Evolutionary conservation across 2,113 vertebrate genomes (phyloP).

Genomic region (Polypterus senegalus): DNA sequence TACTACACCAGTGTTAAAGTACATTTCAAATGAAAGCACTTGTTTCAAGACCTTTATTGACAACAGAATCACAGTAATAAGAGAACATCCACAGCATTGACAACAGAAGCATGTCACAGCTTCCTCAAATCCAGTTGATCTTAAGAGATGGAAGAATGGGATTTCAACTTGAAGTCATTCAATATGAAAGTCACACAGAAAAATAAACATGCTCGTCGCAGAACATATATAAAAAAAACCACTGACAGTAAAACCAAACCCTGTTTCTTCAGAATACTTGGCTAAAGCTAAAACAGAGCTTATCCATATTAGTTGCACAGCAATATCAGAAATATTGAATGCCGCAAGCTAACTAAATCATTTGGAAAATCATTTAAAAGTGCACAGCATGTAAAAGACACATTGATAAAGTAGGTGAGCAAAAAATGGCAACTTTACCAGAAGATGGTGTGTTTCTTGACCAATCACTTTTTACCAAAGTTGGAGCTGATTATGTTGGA

Average conservation of each 20-base stretch:
- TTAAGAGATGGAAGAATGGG: slow-evolving; percentile 16
- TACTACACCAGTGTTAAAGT: slow-evolving; percentile 10
- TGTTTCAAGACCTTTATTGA: slow-evolving; percentile 17
- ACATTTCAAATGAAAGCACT: slow-evolving; percentile 11
- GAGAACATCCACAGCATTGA: not conserved
- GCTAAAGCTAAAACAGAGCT: not conserved
- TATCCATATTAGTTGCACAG: too few species aligned
- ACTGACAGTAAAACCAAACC: slow-evolving; percentile 4
- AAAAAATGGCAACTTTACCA: slow-evolving; percentile 15
- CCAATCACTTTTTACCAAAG: slow-evolving; percentile 6
- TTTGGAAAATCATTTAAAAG: not conserved
- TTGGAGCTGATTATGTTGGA: slow-evolving; percentile 12
- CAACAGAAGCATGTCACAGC: slow-evolving; percentile 16
- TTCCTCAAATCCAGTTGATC: slow-evolving; percentile 10
- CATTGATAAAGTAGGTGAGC: not conserved
- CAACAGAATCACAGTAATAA: slow-evolving; percentile 9
- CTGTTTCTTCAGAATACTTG: not conserved
- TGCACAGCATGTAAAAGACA: slow-evolving; percentile 5
- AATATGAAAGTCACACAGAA: too few species aligned
- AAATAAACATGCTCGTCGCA: too few species aligned
- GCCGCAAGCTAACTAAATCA: not conserved
- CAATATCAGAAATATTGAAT: slow-evolving; percentile 14
- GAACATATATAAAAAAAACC: too few species aligned
- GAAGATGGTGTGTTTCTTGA: not conserved
- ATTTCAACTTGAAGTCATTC: too few species aligned